Conservation (phyloP, 2,888 invertebrate genomes). For the Andricus quercusramuli region DNA sequence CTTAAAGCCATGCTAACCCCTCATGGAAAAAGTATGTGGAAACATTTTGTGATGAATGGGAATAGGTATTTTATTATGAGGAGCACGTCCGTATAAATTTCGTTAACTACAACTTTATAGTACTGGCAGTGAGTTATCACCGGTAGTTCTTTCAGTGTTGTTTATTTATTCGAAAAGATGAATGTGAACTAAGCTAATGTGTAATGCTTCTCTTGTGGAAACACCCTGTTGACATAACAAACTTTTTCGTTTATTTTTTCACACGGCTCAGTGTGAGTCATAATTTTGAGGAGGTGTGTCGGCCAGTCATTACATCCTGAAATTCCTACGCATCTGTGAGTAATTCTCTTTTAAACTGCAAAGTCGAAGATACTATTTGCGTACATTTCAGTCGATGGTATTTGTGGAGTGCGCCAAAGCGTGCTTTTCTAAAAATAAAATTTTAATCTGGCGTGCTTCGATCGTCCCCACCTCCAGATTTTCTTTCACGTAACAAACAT, state of each 20-base stretch:
- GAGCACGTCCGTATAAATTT: not conserved
- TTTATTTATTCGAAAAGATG: conserved; percentile 15
- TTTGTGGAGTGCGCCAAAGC: conserved; percentile 63
- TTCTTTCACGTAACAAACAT: conserved; percentile 11
- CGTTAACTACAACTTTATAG: not conserved
- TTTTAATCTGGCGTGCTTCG: conserved; percentile 53
- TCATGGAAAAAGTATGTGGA: no score
- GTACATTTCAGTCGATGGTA: conserved; percentile 52
- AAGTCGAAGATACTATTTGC: conserved; percentile 33
- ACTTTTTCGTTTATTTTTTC: conserved; percentile 42
- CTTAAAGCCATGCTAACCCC: no score
- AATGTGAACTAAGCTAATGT: not conserved
- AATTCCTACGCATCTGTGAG: not conserved
- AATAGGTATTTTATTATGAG: not conserved
- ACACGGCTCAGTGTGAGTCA: conserved; percentile 44
- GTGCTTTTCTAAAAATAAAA: conserved; percentile 68
- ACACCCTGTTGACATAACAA: conserved; percentile 27
- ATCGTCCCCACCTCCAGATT: conserved; percentile 44
- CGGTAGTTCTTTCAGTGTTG: conserved; percentile 1
- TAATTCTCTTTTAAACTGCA: conserved; percentile 21
- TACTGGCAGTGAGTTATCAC: not conserved
- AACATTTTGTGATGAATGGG: no score
- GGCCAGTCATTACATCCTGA: not conserved
- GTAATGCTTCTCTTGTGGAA: conserved; percentile 17
- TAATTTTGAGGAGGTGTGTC: not conserved